Conservation (phyloP, 1,140 invertebrate species). For the Drosophila sproati region DNA sequence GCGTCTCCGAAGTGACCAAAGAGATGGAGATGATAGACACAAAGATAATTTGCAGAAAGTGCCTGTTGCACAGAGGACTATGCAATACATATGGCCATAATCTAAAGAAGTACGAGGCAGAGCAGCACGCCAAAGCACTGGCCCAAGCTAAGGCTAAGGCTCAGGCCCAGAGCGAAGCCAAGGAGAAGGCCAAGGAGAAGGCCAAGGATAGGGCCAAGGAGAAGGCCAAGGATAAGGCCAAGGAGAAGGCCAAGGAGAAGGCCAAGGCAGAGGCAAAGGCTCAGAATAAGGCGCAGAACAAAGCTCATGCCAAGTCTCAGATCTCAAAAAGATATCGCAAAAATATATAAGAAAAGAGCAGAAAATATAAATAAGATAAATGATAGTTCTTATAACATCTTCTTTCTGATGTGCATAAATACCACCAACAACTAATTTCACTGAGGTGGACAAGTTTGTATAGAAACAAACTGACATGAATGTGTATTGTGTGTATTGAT, state of each 20-base stretch:
- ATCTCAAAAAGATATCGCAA: too few relatives aligned
- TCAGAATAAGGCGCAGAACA: neutral
- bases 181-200: neutral
- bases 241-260: neutral
- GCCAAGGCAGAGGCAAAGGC: neutral
- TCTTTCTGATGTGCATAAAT: too few relatives aligned
- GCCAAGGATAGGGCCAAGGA: neutral
- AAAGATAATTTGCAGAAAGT: slow-evolving; percentile 49
- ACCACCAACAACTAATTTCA: too few relatives aligned
- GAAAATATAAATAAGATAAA: too few relatives aligned
- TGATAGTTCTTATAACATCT: neutral
- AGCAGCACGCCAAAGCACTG: neutral
- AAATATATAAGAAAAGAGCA: too few relatives aligned
- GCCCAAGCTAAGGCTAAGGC: neutral
- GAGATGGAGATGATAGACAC: slow-evolving; percentile 33
- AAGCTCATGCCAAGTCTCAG: neutral
- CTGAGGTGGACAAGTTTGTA: too few relatives aligned
- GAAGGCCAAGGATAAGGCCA: neutral
- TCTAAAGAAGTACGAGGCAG: slow-evolving; percentile 1
- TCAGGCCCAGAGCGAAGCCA: neutral
- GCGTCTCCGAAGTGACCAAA: neutral
- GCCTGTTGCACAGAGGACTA: slow-evolving; percentile 33
- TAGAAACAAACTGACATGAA: too few relatives aligned
- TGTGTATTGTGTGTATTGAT: too few relatives aligned
- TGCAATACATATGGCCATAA: slow-evolving; percentile 32